phyloP scores from a whole-genome alignment of 2,797 vertebrate genomes.

The Acridotheres tristis region DNA sequence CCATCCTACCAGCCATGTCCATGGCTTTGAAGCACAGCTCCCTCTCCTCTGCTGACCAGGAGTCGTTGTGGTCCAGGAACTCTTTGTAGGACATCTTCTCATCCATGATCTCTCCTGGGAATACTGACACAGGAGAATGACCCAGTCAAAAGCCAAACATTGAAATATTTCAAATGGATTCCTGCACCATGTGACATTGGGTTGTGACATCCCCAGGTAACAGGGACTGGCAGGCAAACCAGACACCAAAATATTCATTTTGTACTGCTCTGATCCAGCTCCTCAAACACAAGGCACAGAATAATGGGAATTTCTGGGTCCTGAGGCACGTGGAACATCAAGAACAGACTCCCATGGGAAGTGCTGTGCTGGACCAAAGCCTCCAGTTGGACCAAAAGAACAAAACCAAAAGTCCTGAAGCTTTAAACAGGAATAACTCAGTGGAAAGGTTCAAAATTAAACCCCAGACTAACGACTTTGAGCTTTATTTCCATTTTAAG shows the following conservation, averaged over 20 bases:
- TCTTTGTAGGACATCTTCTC: constrained; percentile 71
- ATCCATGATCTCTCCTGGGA: constrained; percentile 59
- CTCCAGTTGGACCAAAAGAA: neutral
- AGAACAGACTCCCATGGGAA: fast-evolving
- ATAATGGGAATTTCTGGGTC: neutral
- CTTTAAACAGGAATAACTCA: neutral
- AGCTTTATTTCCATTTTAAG: neutral
- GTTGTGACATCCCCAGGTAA: neutral
- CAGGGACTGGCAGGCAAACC: neutral
- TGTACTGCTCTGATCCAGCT: neutral
- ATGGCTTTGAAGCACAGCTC: constrained; percentile 62
- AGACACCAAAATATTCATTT: fast-evolving
- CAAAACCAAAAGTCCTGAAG: fast-evolving
- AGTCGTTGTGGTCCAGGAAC: constrained; percentile 59
- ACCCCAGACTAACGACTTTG: neutral
- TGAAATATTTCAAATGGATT: fast-evolving
- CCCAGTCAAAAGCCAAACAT: neutral
- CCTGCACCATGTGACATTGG: fast-evolving
- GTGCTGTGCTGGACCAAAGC: neutral
- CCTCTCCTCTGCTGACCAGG: constrained; percentile 65
- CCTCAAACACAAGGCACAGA: neutral
- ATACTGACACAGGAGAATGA: neutral
- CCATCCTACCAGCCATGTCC: constrained; percentile 58
- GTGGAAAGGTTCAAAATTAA: neutral
- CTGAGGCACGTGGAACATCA: fast-evolving